These are phyloP conservation scores for Lycocerus yunnanus DNA, from an alignment of 2,888 invertebrate genomes.

Conservation along the genomic window DNA sequence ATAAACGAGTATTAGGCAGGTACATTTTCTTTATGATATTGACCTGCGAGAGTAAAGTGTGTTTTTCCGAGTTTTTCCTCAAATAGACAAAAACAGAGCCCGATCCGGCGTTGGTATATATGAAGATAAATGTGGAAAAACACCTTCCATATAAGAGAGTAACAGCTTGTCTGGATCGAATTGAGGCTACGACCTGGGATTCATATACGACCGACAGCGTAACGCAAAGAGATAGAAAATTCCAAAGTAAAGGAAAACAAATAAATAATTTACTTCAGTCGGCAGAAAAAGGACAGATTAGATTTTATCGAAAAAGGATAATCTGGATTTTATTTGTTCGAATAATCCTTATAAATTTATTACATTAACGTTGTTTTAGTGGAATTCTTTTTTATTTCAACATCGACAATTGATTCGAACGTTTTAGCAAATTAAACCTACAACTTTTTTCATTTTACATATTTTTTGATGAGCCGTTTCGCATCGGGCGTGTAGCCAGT, in stretches of 20 bases:
- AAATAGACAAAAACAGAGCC: conserved; percentile 23
- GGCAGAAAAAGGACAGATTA: neutral
- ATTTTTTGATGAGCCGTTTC: neutral
- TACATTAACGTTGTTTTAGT: conserved; percentile 1
- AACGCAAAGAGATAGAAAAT: conserved; percentile 9
- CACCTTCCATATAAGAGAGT: conserved; percentile 28
- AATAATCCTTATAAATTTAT: conserved; percentile 3
- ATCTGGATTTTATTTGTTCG: conserved; percentile 4
- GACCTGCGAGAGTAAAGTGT: conserved; percentile 4
- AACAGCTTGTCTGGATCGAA: conserved; percentile 46
- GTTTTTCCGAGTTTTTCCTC: conserved; percentile 5
- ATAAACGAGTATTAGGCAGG: too few species aligned
- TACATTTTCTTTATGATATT: conserved; percentile 14
- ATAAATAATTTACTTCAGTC: conserved; percentile 13
- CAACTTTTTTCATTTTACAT: neutral
- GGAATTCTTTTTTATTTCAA: neutral
- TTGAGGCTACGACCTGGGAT: conserved; percentile 37
- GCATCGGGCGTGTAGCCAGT: neutral
- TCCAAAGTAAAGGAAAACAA: conserved; percentile 9
- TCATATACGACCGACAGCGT: conserved; percentile 4
- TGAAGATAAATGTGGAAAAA: conserved; percentile 31
- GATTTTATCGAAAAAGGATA: neutral
- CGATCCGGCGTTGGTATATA: conserved; percentile 17
- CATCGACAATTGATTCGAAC: conserved; percentile 4
- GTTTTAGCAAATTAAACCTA: neutral